Base-by-base conservation (phyloP, 2,888 invertebrate species). In the Adineta ricciae region DNA sequence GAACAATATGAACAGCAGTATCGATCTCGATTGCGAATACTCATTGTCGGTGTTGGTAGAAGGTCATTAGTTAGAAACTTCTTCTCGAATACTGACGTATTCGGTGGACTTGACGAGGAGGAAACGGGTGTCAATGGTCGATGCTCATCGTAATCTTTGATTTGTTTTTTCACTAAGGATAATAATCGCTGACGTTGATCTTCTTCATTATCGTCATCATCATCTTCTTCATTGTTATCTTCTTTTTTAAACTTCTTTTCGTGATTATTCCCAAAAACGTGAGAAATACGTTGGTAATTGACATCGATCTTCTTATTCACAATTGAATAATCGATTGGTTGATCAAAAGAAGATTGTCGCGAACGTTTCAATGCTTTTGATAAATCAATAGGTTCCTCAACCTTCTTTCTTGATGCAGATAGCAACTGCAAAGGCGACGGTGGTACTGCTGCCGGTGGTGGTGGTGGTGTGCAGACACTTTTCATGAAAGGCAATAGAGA, bases 1-100 rank as follows among this genome's bases (percentile, higher is more conserved):
- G 52, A 72, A 72, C 86, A 86, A 54, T 83, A 84, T 52, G 72
- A 49, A 83, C 86, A 86, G n/a, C 50, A 83, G 56, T 85, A 83
- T 32, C 83, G 83, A 82, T 85, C 85, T 38, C 38, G 73, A 73
- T 36, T 73, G 16, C 73, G 38, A 21, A 41, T 38, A 38, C 21
- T 41, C 24, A 73, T 38, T 73, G 73, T 21, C 38, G 73, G 73
- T 38, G 73, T 73, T 38, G 73, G 38, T 5, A 27, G 56, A 56
- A 56, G 27, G 32, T 64, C 64, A 64, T 56, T 56, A 14, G 56
- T 27, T 9, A 56, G n/a, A 27, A 32, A 8, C 32, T 64, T 64
- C 32, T 64, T 64, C 27, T 64, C 64, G 27, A 64, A 1, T 32
- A 16, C 27, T n/a, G 32, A 32, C 16, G 32, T 64, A 64, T 64